A percentile compares a stretch with the other conserved stretches of the same genome.
These are phyloP conservation scores for Acestrorhynchus altus DNA, from an alignment of 2,797 vertebrate genomes.

Conservation along the genomic window DNA sequence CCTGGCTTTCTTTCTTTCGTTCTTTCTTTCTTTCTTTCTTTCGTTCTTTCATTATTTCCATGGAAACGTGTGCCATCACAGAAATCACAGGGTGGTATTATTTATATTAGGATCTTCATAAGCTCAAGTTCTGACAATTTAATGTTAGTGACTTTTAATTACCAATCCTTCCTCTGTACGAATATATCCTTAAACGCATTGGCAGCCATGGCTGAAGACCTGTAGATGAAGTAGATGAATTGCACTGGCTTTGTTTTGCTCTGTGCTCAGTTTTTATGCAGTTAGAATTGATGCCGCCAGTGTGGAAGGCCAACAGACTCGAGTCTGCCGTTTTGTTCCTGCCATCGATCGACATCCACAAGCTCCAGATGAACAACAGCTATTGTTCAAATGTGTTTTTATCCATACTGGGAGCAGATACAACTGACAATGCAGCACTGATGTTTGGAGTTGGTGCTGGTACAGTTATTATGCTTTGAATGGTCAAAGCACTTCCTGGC, in stretches of 20 bases:
- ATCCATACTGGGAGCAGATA: slow-evolving; percentile 41
- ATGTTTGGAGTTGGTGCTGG: background rate
- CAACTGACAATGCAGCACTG: slow-evolving; percentile 28
- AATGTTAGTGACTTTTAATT: too few relatives aligned
- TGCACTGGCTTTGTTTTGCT: background rate
- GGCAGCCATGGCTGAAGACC: background rate
- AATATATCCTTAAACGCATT: too few relatives aligned
- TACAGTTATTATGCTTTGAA: slow-evolving; percentile 3
- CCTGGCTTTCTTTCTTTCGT: too few relatives aligned
- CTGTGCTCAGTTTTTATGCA: background rate
- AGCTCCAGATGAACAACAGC: slow-evolving; percentile 39
- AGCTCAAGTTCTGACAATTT: too few relatives aligned
- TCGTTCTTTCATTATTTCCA: too few relatives aligned
- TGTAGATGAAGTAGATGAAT: background rate
- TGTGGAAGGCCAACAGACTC: slow-evolving; percentile 2
- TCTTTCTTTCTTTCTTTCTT: too few relatives aligned
- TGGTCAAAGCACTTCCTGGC: slow-evolving; percentile 19
- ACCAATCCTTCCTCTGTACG: too few relatives aligned
- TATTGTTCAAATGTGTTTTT: slow-evolving; percentile 27
- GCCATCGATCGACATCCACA: slow-evolving; percentile 45
- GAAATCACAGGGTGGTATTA: too few relatives aligned
- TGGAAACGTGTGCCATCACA: too few relatives aligned
- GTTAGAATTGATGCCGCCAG: slow-evolving; percentile 28
- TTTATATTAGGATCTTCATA: too few relatives aligned
- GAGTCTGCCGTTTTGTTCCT: slow-evolving; percentile 18